Percentiles rank a stretch among this genome's conserved stretches.
These are phyloP conservation scores for Trichogramma evanescens DNA, from an alignment of 2,888 invertebrate species.

Conservation along the genomic window DNA sequence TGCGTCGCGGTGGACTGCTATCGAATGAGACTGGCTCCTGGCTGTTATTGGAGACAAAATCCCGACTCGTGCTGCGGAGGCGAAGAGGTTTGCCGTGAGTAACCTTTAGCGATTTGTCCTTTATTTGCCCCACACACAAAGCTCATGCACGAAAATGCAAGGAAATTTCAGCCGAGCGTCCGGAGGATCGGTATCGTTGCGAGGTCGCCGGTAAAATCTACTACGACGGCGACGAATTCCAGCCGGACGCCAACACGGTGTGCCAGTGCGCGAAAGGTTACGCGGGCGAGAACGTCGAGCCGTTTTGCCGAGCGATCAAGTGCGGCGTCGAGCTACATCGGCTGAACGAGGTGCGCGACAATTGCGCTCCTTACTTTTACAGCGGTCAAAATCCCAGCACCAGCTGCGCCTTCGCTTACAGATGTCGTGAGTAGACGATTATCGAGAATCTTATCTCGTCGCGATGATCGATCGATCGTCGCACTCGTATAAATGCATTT, in stretches of 20 bases:
- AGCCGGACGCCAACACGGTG: slow-evolving; percentile 21
- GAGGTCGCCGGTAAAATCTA: slow-evolving; percentile 33
- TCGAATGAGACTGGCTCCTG: not conserved
- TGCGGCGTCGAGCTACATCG: slow-evolving; percentile 27
- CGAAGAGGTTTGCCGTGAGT: slow-evolving; percentile 33
- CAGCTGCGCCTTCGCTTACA: slow-evolving; percentile 24
- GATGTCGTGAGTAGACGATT: slow-evolving; percentile 36
- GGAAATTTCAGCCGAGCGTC: slow-evolving; percentile 24
- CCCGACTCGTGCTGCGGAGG: slow-evolving; percentile 26
- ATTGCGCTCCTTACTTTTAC: slow-evolving; percentile 33
- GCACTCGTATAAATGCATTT: too few species aligned
- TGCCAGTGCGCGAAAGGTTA: slow-evolving; percentile 32
- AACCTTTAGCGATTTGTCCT: not conserved
- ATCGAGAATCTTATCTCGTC: not conserved
- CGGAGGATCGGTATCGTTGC: slow-evolving; percentile 28
- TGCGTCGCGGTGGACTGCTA: slow-evolving; percentile 32
- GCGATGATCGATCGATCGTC: too few species aligned
- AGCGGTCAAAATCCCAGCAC: slow-evolving; percentile 21
- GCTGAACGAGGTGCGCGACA: slow-evolving; percentile 15
- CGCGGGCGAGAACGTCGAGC: slow-evolving; percentile 30
- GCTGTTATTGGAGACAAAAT: slow-evolving; percentile 25
- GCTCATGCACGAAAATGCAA: not conserved
- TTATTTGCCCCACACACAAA: too few species aligned
- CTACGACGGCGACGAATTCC: slow-evolving; percentile 32
- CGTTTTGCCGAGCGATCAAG: slow-evolving; percentile 29